These are phyloP conservation scores for Saturnia japonica DNA, from an alignment of 2,888 invertebrate species.

Conservation along the genomic window DNA sequence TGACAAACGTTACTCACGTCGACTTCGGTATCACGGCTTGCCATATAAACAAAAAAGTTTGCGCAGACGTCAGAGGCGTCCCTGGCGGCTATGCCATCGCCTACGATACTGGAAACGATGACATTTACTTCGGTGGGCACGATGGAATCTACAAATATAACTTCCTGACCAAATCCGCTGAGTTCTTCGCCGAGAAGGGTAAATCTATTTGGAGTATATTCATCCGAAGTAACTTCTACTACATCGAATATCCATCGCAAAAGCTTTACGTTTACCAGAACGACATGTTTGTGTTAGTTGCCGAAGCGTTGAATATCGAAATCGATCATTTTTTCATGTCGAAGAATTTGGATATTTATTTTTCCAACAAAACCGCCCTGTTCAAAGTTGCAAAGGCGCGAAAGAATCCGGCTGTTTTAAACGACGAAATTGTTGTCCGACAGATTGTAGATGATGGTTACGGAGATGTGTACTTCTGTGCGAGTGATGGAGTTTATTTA, in stretches of 20 bases:
- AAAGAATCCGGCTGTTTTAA: slow-evolving; percentile 43
- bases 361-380: slow-evolving; percentile 66
- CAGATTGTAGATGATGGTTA: slow-evolving; percentile 65
- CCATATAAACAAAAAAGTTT: slow-evolving; percentile 47
- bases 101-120: slow-evolving; percentile 67
- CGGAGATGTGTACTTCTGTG: slow-evolving; percentile 64
- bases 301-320: slow-evolving; percentile 58
- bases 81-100: slow-evolving; percentile 68
- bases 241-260: slow-evolving; percentile 67
- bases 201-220: slow-evolving; percentile 68
- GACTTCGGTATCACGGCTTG: slow-evolving; percentile 64
- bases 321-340: slow-evolving; percentile 64
- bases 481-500: slow-evolving; percentile 57
- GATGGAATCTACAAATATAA: slow-evolving; percentile 73
- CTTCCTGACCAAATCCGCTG: slow-evolving; percentile 57
- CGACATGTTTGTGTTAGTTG: slow-evolving; percentile 54
- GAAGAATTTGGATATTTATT: slow-evolving; percentile 57
- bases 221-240: slow-evolving; percentile 63
- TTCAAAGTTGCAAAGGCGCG: slow-evolving; percentile 56
- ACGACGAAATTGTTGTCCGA: slow-evolving; percentile 53
- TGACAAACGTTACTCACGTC: slow-evolving; percentile 48
- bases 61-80: slow-evolving; percentile 48
- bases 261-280: slow-evolving; percentile 57
- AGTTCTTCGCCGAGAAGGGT: slow-evolving; percentile 64
- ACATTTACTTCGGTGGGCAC: slow-evolving; percentile 69